Base-by-base conservation (phyloP, 2,797 vertebrate genomes). In the Pteronotus mesoamericanus region DNA sequence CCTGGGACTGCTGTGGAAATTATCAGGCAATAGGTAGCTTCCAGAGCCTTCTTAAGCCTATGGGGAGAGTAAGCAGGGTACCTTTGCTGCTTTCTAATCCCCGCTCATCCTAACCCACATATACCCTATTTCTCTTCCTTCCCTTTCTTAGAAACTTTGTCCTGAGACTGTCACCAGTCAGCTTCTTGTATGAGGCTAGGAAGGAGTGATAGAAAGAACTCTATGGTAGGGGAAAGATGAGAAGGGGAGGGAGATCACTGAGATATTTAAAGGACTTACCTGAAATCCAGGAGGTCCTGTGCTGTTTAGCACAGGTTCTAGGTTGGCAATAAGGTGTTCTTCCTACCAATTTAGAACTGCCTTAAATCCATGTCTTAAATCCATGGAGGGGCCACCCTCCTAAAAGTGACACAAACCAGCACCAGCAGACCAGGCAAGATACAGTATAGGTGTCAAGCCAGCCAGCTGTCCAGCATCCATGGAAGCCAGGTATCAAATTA, bases 371-470 rank as follows among this genome's bases (percentile, higher is more conserved):
- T 42, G 51, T 79, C 82, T 95, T 86, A 74, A 61, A 78, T 61
- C 55, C n/a, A 21, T 7, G 8, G 22, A 89, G 51, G 53, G 37
- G 46, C 32, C 39, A 34, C 64, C 57, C 64, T 94, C 59, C 72
- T 82, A 39, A 64, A 32, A 64, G 34, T 90, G 94, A 95, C 85
- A 94, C 48, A 59, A 74, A 44, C 32, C 90, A 91, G 88, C 44
- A 90, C 19, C 26, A 53, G 42, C 51, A 57, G 4, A 34, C 39
- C 29, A 51, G 66, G 77, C 46, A 87, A 66, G 55, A 44, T n/a
- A 34, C 80, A 74, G 26, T 64, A 14, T 7, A 83, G 59, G 69
- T 85, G 32, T 83, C 64, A 92, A 91, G 64, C 68, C 94, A 92
- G 69, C 44, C 39, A 85, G 90, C 48, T 4, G 1, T 71, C 89